Base-by-base conservation (phyloP, 2,113 vertebrate species). In the Rhinogobius similis region DNA sequence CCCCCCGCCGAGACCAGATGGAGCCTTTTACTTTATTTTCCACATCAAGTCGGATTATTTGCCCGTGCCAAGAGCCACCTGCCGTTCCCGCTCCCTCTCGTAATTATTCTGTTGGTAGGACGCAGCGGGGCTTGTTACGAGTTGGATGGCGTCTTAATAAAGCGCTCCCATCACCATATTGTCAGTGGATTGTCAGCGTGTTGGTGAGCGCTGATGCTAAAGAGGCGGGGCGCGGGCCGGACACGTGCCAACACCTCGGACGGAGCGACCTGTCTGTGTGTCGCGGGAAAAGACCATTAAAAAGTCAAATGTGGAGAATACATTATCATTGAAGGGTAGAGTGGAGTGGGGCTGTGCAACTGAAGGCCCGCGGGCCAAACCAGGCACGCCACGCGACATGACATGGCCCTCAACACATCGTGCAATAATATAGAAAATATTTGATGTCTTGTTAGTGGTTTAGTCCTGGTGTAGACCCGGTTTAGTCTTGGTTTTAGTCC, bases 1-100 rank as follows among this genome's bases (percentile, higher is more conserved):
- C 92, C 94, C 96, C 95, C 95, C 92, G 94, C 93, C 92, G 95
- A 85, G 96, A 99, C 95, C 97, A 98, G 97, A 99, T 99, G 97
- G 97, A 95, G 96, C 95, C 95, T 97, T 99, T 99, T 98, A 98
- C 96, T 98, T 99, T 96, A 96, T 97, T 97, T 98, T 99, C 96
- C 96, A 97, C 96, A 98, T 99, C 97, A 98, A 97, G 94, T 96
- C 95, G 95, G 95, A 97, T 96, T 95, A 96, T 97, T 96, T 97
- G 94, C 96, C 95, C 92, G 94, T 97, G 96, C 96, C 96, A 98
- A 96, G 95, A 96, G 95, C 96, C 96, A 97, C 97, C 97, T 98
- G 96, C 97, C 95, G 96, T 94, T 98, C 94, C 88, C 77, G 93
- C 94, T 96, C 97, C 96, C 96, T 93, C 94, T 94, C 96, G 94